Evolutionary conservation across 2,888 invertebrate genomes (phyloP).

Genomic region (Drosophila antonietae): DNA sequence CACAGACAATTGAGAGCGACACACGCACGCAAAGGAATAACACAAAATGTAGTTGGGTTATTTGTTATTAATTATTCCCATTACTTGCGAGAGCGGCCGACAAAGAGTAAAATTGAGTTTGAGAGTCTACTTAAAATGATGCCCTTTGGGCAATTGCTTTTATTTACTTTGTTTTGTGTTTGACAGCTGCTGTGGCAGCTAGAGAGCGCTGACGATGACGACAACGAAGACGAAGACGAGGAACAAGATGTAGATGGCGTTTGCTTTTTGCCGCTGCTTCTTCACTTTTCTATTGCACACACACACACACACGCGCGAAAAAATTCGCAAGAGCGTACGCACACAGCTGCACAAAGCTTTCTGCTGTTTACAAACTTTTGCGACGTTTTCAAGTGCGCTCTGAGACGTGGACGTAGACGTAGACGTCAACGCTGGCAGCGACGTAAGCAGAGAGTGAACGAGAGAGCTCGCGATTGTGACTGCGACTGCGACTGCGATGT

Average conservation of each 20-base stretch:
- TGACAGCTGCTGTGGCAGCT: slow-evolving; percentile 57
- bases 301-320: slow-evolving; percentile 50
- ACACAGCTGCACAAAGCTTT: slow-evolving; percentile 61
- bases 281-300: slow-evolving; percentile 65
- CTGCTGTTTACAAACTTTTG: slow-evolving; percentile 77
- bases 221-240: slow-evolving; percentile 3
- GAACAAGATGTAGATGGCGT: slow-evolving; percentile 31
- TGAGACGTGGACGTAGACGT: slow-evolving; percentile 40
- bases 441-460: slow-evolving; percentile 35
- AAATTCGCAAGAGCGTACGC: slow-evolving; percentile 35
- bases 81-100: slow-evolving; percentile 22
- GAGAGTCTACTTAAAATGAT: slow-evolving; percentile 23
- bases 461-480: slow-evolving; percentile 11
- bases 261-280: slow-evolving; percentile 52
- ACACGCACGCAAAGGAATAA: slow-evolving; percentile 23
- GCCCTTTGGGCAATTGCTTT: slow-evolving; percentile 39
- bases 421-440: slow-evolving; percentile 42
- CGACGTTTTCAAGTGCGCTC: slow-evolving; percentile 80
- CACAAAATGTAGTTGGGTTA: slow-evolving; percentile 21
- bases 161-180: slow-evolving; percentile 69
- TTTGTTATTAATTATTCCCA: slow-evolving; percentile 46
- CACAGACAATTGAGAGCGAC: slow-evolving; percentile 27
- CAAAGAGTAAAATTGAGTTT: slow-evolving; percentile 2
- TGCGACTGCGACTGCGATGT: slow-evolving; percentile 42
- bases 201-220: slow-evolving; percentile 23